Evolutionary conservation across 2,888 invertebrate genomes (phyloP), one percentile per base, ranked within the genome.

Genomic region (Bursaphelenchus okinawaensis): DNA sequence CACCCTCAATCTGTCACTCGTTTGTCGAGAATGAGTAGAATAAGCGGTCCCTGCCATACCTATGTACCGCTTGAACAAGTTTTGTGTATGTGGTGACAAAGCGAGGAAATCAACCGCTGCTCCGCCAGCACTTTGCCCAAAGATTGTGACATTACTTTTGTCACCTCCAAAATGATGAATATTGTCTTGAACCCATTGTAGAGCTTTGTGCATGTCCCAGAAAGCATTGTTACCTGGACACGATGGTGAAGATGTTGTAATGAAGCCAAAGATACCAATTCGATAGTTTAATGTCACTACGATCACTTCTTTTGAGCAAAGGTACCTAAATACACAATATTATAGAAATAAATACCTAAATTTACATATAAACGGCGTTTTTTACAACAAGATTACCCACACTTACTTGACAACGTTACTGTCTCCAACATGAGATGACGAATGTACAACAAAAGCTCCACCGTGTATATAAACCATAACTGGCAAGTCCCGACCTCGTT

Each of bases 161-260:
- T 79, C 73, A 2, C 80, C 80, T 4, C 79, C 77, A 57, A 79
- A 80, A 6, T 62, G 56, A 0, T 52, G 55, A 27, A 78, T 78
- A 57, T 81, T 76, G 12, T 76, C 65, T n/a, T 75, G 67, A 6
- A 80, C 74, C 80, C 80, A 80, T 55, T 75, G 27, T 7, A 80
- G 65, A 4, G 80, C 79, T 24, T 71, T 24, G 6, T 74, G 72
- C 67, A 76, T 75, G 65, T 80, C 80, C 75, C 76, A 79, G 0
- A 80, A 63, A 8, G 79, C 80, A 59, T 71, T 55, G 65, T 81
- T 81, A 24, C 78, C 79, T 7, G 62, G 61, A 24, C 61, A 57
- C 16, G 31, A 52, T 12, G 66, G 56, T 31, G 63, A 69, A 55
- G 22, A n/a, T 0, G 66, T 40, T 4, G 60, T 26, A 61, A 75